Conservation (phyloP, 1,140 invertebrate genomes). For the Penaeus vannamei region DNA sequence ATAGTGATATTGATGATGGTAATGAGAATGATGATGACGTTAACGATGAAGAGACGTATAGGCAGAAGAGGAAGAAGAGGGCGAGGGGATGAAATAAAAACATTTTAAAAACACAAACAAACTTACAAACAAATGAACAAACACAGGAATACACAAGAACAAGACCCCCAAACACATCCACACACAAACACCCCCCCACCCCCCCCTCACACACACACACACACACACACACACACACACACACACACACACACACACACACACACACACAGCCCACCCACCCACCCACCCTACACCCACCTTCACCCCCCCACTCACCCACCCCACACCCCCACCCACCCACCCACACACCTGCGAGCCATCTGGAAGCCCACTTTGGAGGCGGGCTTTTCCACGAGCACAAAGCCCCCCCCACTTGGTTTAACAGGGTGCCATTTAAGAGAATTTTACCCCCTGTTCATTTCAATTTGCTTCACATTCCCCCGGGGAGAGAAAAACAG, state of each 20-base stretch:
- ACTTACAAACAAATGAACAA: not conserved
- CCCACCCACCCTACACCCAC: not conserved
- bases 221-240: not conserved
- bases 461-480: too few species aligned
- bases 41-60: too few species aligned
- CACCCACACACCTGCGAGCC: not conserved
- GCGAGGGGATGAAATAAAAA: too few species aligned
- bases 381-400: too few species aligned
- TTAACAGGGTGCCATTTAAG: too few species aligned
- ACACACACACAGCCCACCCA: not conserved
- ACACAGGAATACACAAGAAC: not conserved
- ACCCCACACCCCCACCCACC: not conserved
- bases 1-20: too few species aligned
- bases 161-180: not conserved
- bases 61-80: too few species aligned
- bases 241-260: not conserved
- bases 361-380: not conserved
- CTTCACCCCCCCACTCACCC: not conserved
- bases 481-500: too few species aligned
- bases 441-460: too few species aligned
- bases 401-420: too few species aligned
- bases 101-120: too few species aligned
- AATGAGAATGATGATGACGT: too few species aligned
- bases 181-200: not conserved
- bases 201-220: not conserved